These are phyloP conservation scores for Octonoba sinensis DNA, from an alignment of 2,888 invertebrate species.

Conservation along the genomic window DNA sequence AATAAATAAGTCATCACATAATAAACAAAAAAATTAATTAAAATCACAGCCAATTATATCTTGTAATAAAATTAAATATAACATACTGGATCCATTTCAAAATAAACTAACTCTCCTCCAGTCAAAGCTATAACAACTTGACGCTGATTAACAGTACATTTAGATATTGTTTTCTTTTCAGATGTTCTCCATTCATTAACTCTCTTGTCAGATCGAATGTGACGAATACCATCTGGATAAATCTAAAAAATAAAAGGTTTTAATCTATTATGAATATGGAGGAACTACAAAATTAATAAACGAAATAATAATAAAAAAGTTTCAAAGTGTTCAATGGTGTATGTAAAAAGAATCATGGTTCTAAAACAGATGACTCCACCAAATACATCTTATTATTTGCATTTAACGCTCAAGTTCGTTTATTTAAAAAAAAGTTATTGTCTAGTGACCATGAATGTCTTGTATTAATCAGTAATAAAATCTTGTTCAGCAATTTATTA, in stretches of 20 bases:
- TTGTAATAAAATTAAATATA: too few relatives aligned
- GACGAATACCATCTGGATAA: slow-evolving; percentile 94
- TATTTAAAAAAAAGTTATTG: background rate
- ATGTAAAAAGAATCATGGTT: too few relatives aligned
- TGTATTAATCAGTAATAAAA: background rate
- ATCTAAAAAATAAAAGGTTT: slow-evolving; percentile 75
- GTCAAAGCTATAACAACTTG: slow-evolving; percentile 98
- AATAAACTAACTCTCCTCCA: slow-evolving; percentile 97
- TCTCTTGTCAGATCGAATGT: slow-evolving; percentile 96
- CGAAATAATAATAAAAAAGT: background rate
- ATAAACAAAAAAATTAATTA: too few relatives aligned
- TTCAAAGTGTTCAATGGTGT: background rate
- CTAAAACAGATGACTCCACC: background rate
- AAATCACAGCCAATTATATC: too few relatives aligned
- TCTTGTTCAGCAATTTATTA: background rate
- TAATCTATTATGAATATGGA: too few relatives aligned
- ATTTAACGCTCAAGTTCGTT: background rate
- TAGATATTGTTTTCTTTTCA: slow-evolving; percentile 95
- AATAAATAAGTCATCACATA: too few relatives aligned
- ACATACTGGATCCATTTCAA: slow-evolving; percentile 98
- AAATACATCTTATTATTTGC: background rate
- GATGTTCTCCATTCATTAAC: slow-evolving; percentile 99
- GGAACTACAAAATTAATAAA: background rate
- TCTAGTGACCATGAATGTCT: background rate
- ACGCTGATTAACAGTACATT: slow-evolving; percentile 97